Base-by-base conservation (phyloP, 2,888 invertebrate species). In the Venustoraphidia nigricollis region DNA sequence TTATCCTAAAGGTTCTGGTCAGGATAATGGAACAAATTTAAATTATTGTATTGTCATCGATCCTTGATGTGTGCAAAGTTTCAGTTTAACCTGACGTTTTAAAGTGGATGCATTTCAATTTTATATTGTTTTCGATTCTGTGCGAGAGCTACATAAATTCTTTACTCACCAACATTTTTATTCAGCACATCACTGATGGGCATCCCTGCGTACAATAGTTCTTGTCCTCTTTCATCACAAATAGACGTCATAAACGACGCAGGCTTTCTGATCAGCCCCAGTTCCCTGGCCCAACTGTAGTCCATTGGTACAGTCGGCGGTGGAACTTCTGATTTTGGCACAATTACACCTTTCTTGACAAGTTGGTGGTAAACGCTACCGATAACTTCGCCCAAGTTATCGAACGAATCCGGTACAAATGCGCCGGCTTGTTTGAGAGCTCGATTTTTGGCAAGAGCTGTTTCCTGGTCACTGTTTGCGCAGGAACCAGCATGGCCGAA, bases 281-380 rank as follows among this genome's bases (percentile, higher is more conserved):
- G 73, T 71, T 99, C 97, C 66, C 91, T 79, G 0, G 97, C 97
- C 97, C 97, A 98, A 53, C 86, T 90, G 67, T 92, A 98, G 67
- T 98, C 97, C 97, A 98, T 97, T 9, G 97, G 97, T n/a, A 98
- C 96, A 13, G 97, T 96, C 2, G 98, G 98, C 36, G 98, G 98
- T 9, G 96, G 93, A 45, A 89, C 79, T 66, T 99, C 97, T 41
- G 88, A 83, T 56, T 82, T 81, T 0, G 92, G 92, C 9, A 87
- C 79, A 57, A 99, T 87, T 47, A 77, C 76, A 38, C 94, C 93
- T 13, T 78, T 75, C 46, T 77, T 73, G 0, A 98, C 93, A 52
- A 98, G 71, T 45, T 77, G 68, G 45, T 73, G 68, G 64, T 87
- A 90, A 0, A 88, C 86, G 56, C 72, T 75, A 60, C 76, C 77